Percentiles rank a stretch among this genome's conserved stretches.
Evolutionary conservation across 2,888 invertebrate species (phyloP).

Genomic region (Thymelicus sylvestris): DNA sequence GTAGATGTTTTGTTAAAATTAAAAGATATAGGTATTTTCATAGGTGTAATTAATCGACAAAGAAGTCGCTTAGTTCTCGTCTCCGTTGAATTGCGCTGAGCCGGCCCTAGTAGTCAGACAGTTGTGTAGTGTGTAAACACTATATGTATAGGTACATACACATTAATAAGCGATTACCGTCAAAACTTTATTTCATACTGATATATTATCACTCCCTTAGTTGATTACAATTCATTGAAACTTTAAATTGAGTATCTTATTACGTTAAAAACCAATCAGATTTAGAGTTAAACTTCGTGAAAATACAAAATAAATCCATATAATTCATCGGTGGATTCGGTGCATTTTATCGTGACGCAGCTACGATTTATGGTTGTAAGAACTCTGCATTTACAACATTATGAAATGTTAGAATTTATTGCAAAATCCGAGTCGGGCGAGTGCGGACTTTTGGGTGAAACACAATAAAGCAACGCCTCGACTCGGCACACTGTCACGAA

Average conservation of each 20-base stretch:
- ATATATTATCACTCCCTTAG: too few relatives aligned
- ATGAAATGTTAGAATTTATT: slow-evolving; percentile 5
- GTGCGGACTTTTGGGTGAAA: background rate
- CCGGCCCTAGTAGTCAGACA: too few relatives aligned
- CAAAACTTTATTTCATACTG: too few relatives aligned
- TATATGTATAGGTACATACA: too few relatives aligned
- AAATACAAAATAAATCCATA: background rate
- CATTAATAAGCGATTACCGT: too few relatives aligned
- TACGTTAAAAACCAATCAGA: background rate
- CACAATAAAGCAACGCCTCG: slow-evolving; percentile 9
- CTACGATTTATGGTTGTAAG: background rate
- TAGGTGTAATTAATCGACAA: background rate
- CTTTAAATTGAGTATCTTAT: too few relatives aligned
- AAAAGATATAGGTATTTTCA: background rate
- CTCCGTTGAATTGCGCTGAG: too few relatives aligned
- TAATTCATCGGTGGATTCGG: background rate
- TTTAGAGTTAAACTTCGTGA: background rate
- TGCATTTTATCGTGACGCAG: background rate
- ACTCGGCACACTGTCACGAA: slow-evolving; percentile 3
- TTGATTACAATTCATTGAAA: too few relatives aligned
- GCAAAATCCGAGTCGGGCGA: background rate
- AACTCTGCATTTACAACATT: background rate
- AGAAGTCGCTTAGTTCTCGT: too few relatives aligned
- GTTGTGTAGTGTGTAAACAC: too few relatives aligned
- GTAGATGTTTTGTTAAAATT: background rate